phyloP scores from a whole-genome alignment of 2,113 vertebrate species.

The Tichodroma muraria region DNA sequence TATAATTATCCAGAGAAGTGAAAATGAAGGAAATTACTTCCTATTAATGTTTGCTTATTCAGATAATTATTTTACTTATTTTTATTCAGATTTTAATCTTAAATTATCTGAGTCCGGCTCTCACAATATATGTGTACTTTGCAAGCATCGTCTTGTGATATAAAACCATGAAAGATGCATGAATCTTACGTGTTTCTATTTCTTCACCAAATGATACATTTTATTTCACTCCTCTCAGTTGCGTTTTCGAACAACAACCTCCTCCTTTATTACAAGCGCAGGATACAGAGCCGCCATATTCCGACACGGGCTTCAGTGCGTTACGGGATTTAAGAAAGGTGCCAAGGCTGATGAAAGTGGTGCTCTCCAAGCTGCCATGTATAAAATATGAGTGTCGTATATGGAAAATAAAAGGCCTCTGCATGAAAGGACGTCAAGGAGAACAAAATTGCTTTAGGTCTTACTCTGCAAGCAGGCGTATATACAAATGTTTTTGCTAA shows the following conservation, averaged over 20 bases:
- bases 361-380: neutral
- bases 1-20: constrained; percentile 89
- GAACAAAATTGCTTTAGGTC: neutral
- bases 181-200: neutral
- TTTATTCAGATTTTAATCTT: constrained; percentile 3
- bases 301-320: neutral
- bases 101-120: neutral
- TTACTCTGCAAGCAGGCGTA: neutral
- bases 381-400: neutral
- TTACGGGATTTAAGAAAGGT: neutral
- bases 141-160: neutral
- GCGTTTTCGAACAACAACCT: neutral
- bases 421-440: neutral
- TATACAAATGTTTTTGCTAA: neutral
- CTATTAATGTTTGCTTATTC: constrained; percentile 93
- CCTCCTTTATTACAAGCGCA: neutral
- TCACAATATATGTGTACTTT: neutral
- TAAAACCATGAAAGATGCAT: neutral
- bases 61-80: constrained; percentile 52
- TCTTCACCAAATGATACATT: neutral
- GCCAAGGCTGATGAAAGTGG: neutral
- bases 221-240: neutral
- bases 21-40: constrained; percentile 90
- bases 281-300: neutral
- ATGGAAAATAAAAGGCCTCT: neutral